Evolutionary conservation across 2,888 invertebrate genomes (phyloP), one percentile per base, ranked within the genome.

Genomic region (Gastracanthus pulcherrimus): DNA sequence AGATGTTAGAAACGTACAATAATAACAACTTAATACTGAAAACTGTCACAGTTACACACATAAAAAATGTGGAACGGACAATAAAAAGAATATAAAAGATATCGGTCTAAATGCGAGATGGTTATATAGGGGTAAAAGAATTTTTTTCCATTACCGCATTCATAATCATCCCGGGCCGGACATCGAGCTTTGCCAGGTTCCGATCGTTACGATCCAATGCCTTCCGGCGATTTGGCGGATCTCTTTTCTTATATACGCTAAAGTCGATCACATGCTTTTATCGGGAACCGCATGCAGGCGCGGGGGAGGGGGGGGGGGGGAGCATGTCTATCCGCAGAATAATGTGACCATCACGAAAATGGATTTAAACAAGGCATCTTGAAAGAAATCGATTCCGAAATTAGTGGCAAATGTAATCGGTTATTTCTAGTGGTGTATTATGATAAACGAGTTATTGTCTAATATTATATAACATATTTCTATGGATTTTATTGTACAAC

Each of bases 191-290:
- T 80, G 75, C 72, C 80, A 62, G 80, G 48, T 75, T 80, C 62
- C 75, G 80, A 72, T 62, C 69, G 74, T 62, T 80, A 76, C 64
- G 76, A 66, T 64, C 76, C 76, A 76, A 80, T 76, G 64, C 34
- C 80, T 80, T 80, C 80, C 80, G 80, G 76, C 76, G 71, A 80
- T 80, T 80, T 80, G 41, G 64, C 55, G 23, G 26, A 64, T 66
- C 71, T 71, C 64, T 64, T 29, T 34, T 62, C 26, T 58, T 38
- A 71, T 51, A 23, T 31, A 31, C 51, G 38, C 26, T 41, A 51
- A 34, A 74, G 58, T 31, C 66, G 67, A 74, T 79, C 72, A 67
- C 58, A 41, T 38, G 55, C 75, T 60, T 67, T 79, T 79, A 74
- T 79, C 72, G 72, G 34, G 48, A n/a, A 55, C 26, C 72, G 45